These are phyloP conservation scores for Platygyra sinensis DNA, from an alignment of 64 coral and sea anemone species.

Conservation along the genomic window DNA sequence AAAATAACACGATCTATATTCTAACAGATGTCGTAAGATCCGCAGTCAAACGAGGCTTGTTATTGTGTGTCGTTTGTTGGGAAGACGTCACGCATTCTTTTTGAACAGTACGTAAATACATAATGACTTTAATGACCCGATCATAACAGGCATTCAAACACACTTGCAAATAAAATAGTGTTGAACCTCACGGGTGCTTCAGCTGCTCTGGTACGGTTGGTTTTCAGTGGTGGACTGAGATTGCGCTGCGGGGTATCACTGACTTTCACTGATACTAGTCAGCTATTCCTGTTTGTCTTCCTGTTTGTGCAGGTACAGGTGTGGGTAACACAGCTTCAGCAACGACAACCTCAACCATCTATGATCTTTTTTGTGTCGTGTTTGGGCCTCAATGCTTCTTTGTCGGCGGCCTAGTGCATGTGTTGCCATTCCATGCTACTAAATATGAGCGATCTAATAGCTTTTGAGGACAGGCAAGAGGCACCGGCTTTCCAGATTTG, in stretches of 20 bases:
- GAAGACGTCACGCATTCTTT: no score
- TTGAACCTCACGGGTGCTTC: background rate
- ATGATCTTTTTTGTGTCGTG: background rate
- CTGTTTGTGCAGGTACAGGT: background rate
- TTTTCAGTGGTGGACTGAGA: background rate
- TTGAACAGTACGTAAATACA: no score
- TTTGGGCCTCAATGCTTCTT: background rate
- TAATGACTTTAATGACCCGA: no score
- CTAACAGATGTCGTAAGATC: no score
- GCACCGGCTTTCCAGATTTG: constrained; percentile 57
- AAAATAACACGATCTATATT: no score
- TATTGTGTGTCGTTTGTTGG: background rate
- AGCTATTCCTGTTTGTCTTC: background rate
- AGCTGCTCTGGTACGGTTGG: background rate
- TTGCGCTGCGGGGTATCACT: no score
- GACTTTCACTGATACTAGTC: background rate
- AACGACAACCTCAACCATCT: background rate
- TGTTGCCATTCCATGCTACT: constrained; percentile 57
- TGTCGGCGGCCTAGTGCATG: constrained; percentile 55
- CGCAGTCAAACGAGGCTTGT: no score
- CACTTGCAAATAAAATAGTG: background rate
- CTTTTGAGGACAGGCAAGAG: constrained; percentile 60
- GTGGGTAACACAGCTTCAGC: background rate
- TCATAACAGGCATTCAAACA: no score
- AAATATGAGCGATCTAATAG: constrained; percentile 69